These are phyloP conservation scores for Mirza zaza DNA, from an alignment of 2,113 vertebrate species.

Conservation along the genomic window DNA sequence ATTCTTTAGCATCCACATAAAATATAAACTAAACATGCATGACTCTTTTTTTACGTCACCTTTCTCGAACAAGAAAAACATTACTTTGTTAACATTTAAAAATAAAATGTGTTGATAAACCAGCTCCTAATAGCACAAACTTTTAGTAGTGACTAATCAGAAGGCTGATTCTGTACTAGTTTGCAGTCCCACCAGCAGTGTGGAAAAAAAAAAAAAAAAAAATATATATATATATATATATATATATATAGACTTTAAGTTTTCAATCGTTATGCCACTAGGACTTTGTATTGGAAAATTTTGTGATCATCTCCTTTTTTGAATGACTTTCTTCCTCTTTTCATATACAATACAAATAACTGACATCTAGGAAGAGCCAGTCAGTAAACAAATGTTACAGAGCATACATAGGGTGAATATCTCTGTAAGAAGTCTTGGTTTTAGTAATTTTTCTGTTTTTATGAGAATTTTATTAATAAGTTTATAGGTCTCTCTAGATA, in stretches of 20 bases:
- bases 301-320: background rate
- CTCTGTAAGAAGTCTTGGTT: background rate
- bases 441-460: background rate
- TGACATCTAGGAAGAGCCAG: background rate
- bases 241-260: background rate
- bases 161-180: background rate
- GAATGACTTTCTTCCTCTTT: background rate
- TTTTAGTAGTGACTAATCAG: background rate
- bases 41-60: background rate
- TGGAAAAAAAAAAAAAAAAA: too few relatives aligned
- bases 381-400: background rate
- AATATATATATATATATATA: too few relatives aligned
- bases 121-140: background rate
- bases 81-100: background rate
- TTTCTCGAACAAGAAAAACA: background rate
- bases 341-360: background rate
- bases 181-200: too few relatives aligned
- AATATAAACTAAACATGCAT: background rate
- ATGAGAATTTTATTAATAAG: conserved; percentile 8
- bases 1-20: background rate
- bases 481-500: background rate
- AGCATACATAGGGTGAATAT: background rate
- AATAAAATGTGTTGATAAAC: background rate
- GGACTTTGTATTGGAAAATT: background rate
- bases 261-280: background rate